Evolutionary conservation across 2,888 invertebrate genomes (phyloP).

Genomic region (Holacanthella duospinosa): DNA sequence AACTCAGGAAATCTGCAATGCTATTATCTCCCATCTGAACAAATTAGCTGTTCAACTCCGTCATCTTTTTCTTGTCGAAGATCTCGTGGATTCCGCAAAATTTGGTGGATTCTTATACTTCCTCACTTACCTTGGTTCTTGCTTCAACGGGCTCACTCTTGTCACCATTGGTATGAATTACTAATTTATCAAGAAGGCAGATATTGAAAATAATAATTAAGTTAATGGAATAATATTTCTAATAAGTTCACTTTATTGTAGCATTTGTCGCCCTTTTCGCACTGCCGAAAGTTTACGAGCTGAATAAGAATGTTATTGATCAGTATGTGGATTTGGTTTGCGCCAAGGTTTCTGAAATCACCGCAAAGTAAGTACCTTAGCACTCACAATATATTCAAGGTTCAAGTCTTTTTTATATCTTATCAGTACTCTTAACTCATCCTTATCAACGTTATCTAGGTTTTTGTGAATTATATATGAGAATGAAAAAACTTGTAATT

Average conservation of each 20-base stretch:
- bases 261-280: slow-evolving; percentile 88
- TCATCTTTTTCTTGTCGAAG: slow-evolving; percentile 79
- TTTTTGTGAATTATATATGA: no score
- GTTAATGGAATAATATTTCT: slow-evolving; percentile 4
- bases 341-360: slow-evolving; percentile 76
- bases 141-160: slow-evolving; percentile 98
- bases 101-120: slow-evolving; percentile 92
- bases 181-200: no score
- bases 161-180: slow-evolving; percentile 78
- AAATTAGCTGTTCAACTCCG: slow-evolving; percentile 71
- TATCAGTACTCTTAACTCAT: no score
- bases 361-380: slow-evolving; percentile 71
- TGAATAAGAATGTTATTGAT: slow-evolving; percentile 87
- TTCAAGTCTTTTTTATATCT: no score
- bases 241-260: slow-evolving; percentile 46
- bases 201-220: not conserved
- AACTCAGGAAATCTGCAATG: slow-evolving; percentile 75
- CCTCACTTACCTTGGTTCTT: slow-evolving; percentile 92
- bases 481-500: not conserved
- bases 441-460: no score
- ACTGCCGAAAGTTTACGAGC: slow-evolving; percentile 90
- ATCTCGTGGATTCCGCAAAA: slow-evolving; percentile 50
- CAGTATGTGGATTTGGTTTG: slow-evolving; percentile 77
- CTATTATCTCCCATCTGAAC: slow-evolving; percentile 77
- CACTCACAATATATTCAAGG: no score